Evolutionary conservation across 92 coral and sea anemone genomes (phyloP).

Genomic region (Plumapathes pennacea): DNA sequence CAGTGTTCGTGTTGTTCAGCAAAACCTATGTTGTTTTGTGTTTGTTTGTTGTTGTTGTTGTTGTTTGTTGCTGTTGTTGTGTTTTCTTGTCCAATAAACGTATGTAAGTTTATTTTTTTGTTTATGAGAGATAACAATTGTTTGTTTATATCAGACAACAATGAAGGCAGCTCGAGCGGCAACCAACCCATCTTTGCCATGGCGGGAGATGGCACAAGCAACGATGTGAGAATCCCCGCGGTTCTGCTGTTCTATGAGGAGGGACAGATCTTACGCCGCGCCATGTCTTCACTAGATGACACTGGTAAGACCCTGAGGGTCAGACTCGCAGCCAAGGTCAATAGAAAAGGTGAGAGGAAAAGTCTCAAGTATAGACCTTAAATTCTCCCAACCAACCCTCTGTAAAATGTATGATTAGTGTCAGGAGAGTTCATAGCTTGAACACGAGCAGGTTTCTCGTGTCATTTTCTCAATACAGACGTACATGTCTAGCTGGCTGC

Average conservation of each 20-base stretch:
- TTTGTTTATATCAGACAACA: conserved; percentile 59
- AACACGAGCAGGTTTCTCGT: too few species aligned
- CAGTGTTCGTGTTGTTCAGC: too few species aligned
- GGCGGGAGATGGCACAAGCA: conserved; percentile 90
- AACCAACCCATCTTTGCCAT: conserved; percentile 95
- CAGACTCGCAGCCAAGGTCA: conserved; percentile 89
- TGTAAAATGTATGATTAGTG: neutral
- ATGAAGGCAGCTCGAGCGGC: conserved; percentile 98
- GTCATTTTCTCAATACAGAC: too few species aligned
- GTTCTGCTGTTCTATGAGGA: conserved; percentile 89
- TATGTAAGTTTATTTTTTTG: too few species aligned
- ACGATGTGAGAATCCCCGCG: conserved; percentile 87
- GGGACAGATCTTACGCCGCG: conserved; percentile 77
- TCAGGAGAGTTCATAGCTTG: too few species aligned
- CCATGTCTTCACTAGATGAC: conserved; percentile 65
- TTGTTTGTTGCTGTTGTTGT: too few species aligned
- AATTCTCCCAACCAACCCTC: neutral
- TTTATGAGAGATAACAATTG: too few species aligned
- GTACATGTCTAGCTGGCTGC: too few species aligned
- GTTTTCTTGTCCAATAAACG: too few species aligned
- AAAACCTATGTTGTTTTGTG: too few species aligned
- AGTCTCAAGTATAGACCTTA: neutral
- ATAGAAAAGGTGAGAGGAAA: conserved; percentile 77
- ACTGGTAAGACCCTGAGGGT: conserved; percentile 59
- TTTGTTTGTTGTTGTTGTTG: too few species aligned